Percentiles rank a stretch among this genome's conserved stretches.
phyloP scores from a whole-genome alignment of 2,797 vertebrate genomes.

The Melanotaenia nigrans region DNA sequence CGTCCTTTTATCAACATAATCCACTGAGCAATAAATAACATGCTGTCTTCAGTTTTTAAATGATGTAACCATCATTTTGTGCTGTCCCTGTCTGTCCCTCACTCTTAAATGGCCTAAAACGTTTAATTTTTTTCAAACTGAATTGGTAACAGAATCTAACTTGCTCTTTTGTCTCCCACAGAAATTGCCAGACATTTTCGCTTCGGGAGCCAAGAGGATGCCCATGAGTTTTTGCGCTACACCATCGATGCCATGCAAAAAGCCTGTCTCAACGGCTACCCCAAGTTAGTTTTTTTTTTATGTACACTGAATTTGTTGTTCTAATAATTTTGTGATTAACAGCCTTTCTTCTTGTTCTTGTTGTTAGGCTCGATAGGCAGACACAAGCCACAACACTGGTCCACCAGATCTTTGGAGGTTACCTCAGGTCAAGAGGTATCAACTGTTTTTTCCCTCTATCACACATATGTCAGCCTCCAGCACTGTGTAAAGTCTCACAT shows the following conservation, averaged over 20 bases:
- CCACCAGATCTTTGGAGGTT: conserved; percentile 97
- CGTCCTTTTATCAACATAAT: too few relatives aligned
- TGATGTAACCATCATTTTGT: not conserved
- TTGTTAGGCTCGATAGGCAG: conserved; percentile 90
- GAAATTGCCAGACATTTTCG: conserved; percentile 94
- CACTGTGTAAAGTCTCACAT: conserved; percentile 12
- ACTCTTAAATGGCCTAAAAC: not conserved
- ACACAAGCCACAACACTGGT: conserved; percentile 94
- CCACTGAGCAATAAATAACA: not conserved
- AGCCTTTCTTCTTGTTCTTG: not conserved
- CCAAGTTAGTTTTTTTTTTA: conserved; percentile 83
- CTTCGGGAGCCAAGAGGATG: conserved; percentile 95
- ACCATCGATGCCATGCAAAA: conserved; percentile 97
- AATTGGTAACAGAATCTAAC: not conserved
- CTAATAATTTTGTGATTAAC: not conserved
- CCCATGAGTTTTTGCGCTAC: conserved; percentile 94
- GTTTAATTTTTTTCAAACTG: not conserved
- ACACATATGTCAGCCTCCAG: not conserved
- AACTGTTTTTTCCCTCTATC: not conserved
- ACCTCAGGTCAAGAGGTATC: conserved; percentile 93
- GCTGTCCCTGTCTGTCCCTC: too few relatives aligned
- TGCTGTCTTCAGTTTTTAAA: not conserved
- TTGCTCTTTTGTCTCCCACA: conserved; percentile 53
- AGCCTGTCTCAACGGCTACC: conserved; percentile 90
- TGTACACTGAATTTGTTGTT: not conserved